Conservation (phyloP, 2,113 vertebrate genomes). For the Indicator indicator region DNA sequence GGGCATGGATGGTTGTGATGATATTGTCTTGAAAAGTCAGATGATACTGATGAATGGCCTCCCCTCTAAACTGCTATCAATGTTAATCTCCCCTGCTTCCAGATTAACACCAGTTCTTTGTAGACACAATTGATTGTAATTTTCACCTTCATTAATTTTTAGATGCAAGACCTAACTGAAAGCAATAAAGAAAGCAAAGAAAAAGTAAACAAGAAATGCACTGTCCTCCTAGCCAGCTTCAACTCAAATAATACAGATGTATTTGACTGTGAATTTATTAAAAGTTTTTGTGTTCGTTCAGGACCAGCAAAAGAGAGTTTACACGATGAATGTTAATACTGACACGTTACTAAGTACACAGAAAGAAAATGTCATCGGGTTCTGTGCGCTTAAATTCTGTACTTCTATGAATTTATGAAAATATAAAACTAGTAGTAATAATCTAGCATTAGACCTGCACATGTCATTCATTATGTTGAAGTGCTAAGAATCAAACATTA, state of each 20-base stretch:
- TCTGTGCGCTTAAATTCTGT: not conserved
- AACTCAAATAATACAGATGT: not conserved
- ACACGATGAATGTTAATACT: not conserved
- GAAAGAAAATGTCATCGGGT: not conserved
- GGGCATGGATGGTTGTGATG: not conserved
- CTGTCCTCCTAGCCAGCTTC: not conserved
- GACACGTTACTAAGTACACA: not conserved
- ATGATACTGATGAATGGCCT: not conserved
- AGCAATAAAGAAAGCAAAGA: not conserved
- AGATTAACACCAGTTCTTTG: constrained; percentile 24
- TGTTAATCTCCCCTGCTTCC: not conserved
- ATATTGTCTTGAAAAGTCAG: not conserved
- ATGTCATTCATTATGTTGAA: constrained; percentile 29
- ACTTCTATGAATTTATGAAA: constrained; percentile 31
- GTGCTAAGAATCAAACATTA: not conserved
- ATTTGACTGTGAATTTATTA: not conserved
- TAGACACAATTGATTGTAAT: constrained; percentile 13
- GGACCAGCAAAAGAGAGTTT: not conserved
- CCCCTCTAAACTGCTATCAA: not conserved
- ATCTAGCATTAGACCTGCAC: not conserved
- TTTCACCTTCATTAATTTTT: constrained; percentile 46
- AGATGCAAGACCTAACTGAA: not conserved
- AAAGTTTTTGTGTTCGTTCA: not conserved
- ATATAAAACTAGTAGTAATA: constrained; percentile 45
- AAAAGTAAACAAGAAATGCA: constrained; percentile 11